Evolutionary conservation across 2,888 invertebrate genomes (phyloP).

Genomic region (Ligdia adustata): DNA sequence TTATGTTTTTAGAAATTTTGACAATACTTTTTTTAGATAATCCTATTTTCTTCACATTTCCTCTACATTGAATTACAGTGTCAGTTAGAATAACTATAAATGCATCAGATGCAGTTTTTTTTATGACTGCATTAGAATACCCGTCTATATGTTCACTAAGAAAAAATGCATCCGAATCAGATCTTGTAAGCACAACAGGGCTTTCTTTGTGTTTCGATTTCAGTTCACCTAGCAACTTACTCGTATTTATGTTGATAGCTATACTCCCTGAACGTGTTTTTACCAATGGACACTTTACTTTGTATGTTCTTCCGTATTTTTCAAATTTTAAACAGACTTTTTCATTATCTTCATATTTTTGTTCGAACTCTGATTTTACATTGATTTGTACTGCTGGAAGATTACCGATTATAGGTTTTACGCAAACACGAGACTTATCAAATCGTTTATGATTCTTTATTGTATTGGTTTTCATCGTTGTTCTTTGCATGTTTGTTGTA

Average conservation of each 20-base stretch:
- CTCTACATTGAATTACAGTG: slow-evolving; percentile 23
- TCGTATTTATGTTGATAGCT: slow-evolving; percentile 36
- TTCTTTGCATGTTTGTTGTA: too few species aligned
- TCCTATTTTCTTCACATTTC: slow-evolving; percentile 1
- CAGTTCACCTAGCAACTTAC: slow-evolving; percentile 34
- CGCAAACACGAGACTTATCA: not conserved
- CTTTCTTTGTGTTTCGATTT: slow-evolving; percentile 31
- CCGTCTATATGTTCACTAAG: slow-evolving; percentile 31
- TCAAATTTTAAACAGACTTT: slow-evolving; percentile 34
- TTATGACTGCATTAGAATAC: slow-evolving; percentile 43
- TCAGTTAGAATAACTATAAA: slow-evolving; percentile 38
- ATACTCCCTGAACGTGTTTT: slow-evolving; percentile 45
- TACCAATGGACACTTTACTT: slow-evolving; percentile 35
- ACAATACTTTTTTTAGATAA: slow-evolving; percentile 9
- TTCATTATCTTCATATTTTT: slow-evolving; percentile 18
- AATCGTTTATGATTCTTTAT: not conserved
- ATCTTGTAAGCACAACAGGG: slow-evolving; percentile 40
- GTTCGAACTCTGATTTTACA: slow-evolving; percentile 26
- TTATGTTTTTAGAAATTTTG: too few species aligned
- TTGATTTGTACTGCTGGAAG: not conserved
- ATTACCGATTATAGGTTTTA: not conserved
- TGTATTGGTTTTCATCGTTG: too few species aligned
- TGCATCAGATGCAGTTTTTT: slow-evolving; percentile 41
- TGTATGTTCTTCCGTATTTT: slow-evolving; percentile 33
- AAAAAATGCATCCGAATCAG: slow-evolving; percentile 36